Base-by-base conservation (phyloP, 2,888 invertebrate species). In the Acrobasis repandana region DNA sequence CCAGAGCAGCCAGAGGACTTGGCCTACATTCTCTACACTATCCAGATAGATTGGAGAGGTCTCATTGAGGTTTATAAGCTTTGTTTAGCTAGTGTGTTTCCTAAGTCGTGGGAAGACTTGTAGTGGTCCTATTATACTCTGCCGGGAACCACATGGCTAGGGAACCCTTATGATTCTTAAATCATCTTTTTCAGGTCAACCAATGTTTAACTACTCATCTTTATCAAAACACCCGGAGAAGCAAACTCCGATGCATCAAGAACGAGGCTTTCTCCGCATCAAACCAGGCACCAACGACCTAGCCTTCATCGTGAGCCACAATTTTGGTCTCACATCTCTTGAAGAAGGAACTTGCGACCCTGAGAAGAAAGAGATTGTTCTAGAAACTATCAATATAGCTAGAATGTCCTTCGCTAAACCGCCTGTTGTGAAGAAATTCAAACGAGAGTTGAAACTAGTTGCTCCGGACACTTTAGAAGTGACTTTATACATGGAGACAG, bases 201-300 rank as follows among this genome's bases (percentile, higher is more conserved):
- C 95, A 0, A 89, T 94, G 85, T 86, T 94, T 33, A 94, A 93
- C 73, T 95, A 90, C 69, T 71, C 76, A 2, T 93, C 94, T 0
- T 81, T 79, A 61, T 93, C 94, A 0, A 91, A 84, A 73, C 87
- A 94, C 68, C 91, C 93, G 0, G 88, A 88, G 34, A 93, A 86
- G 38, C 86, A 90, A 34, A 88, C 79, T 2, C 93, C 94, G 0
- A 93, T 95, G 94, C 95, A 95, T 72, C 87, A 93, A 58, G 95
- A 95, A 74, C 78, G 92, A 47, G 95, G 95, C 0, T 94, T 94
- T 72, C 74, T 95, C 8, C 90, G 93, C 57, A 89, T 94, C 52
- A 92, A 93, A 50, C 93, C 94, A 0, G 92, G 88, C 10, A 92
- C 93, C 0, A 88, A 91, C 14, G 77, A 93, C 43, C 71, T 95